A percentile compares a stretch with the other conserved stretches of the same genome.
Conservation (phyloP, 2,888 invertebrate genomes). For the Scaptomyza caliginosa region DNA sequence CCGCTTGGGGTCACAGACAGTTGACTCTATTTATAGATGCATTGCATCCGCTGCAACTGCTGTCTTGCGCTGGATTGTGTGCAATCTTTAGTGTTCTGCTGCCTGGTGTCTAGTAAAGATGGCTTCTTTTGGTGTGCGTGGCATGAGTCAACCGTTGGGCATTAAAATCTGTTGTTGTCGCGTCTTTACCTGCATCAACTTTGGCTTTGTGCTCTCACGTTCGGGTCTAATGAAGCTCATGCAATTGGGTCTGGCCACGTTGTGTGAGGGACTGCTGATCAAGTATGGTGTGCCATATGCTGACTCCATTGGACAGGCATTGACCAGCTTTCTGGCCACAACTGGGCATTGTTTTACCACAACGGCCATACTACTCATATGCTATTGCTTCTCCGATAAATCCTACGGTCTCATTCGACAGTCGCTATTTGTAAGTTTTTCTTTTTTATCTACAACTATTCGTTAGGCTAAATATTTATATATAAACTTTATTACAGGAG, state of each 20-base stretch:
- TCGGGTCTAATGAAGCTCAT: slow-evolving; percentile 90
- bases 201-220: slow-evolving; percentile 89
- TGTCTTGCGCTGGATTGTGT: neutral
- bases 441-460: too few species aligned
- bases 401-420: slow-evolving; percentile 90
- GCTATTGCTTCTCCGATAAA: slow-evolving; percentile 91
- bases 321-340: slow-evolving; percentile 92
- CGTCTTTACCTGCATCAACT: slow-evolving; percentile 91
- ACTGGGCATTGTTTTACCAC: slow-evolving; percentile 92
- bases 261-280: slow-evolving; percentile 92
- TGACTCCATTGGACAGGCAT: slow-evolving; percentile 90
- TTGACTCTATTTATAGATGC: slow-evolving; percentile 47
- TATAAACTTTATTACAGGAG: slow-evolving; percentile 86
- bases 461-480: neutral
- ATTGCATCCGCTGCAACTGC: neutral
- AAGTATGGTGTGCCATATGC: slow-evolving; percentile 91
- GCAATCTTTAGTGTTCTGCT: neutral
- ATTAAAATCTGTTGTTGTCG: slow-evolving; percentile 90
- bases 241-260: slow-evolving; percentile 91
- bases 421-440: slow-evolving; percentile 91
- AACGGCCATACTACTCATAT: slow-evolving; percentile 89
- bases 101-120: slow-evolving; percentile 10
- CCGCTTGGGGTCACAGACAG: slow-evolving; percentile 18
- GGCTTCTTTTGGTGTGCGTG: slow-evolving; percentile 79
- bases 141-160: slow-evolving; percentile 84